phyloP scores from a whole-genome alignment of 2,888 invertebrate species.

The Drosophila tripunctata region DNA sequence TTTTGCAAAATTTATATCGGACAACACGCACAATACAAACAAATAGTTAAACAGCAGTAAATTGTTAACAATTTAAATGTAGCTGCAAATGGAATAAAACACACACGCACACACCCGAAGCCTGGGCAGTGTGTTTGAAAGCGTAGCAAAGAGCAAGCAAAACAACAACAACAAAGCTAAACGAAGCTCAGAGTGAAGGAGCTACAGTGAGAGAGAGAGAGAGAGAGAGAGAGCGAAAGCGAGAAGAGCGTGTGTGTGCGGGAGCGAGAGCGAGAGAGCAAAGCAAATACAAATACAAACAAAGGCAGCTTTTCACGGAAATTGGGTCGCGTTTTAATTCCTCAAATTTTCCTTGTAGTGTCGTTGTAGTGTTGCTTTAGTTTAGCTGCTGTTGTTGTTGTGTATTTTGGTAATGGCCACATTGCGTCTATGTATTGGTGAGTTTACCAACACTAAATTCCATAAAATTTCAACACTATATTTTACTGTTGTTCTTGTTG shows the following conservation, averaged over 20 bases:
- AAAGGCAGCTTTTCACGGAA: conserved; percentile 71
- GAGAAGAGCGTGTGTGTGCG: conserved; percentile 10
- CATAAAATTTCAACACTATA: conserved; percentile 9
- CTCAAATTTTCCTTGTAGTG: conserved; percentile 27
- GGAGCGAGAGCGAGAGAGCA: conserved; percentile 2
- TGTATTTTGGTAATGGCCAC: conserved; percentile 62
- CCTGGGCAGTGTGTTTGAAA: conserved; percentile 12
- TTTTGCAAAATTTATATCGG: too few species aligned
- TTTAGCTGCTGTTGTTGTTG: too few species aligned
- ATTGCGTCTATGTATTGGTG: conserved; percentile 54
- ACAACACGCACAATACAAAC: too few species aligned
- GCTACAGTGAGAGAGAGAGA: not conserved
- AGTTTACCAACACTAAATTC: too few species aligned
- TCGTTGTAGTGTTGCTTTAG: conserved; percentile 41
- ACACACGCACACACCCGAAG: too few species aligned
- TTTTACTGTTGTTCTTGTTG: not conserved
- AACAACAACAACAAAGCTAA: conserved; percentile 42
- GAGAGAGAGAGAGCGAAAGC: conserved; percentile 5
- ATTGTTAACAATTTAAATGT: conserved; percentile 48
- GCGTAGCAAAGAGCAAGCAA: conserved; percentile 6
- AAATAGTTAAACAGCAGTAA: too few species aligned
- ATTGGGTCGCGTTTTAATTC: conserved; percentile 72
- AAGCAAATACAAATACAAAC: conserved; percentile 70
- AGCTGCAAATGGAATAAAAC: conserved; percentile 22
- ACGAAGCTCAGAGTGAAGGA: not conserved